Percentiles rank a stretch among this genome's conserved stretches.
These are phyloP conservation scores for Ophion obscuratus DNA, from an alignment of 2,888 invertebrate species.

Conservation along the genomic window DNA sequence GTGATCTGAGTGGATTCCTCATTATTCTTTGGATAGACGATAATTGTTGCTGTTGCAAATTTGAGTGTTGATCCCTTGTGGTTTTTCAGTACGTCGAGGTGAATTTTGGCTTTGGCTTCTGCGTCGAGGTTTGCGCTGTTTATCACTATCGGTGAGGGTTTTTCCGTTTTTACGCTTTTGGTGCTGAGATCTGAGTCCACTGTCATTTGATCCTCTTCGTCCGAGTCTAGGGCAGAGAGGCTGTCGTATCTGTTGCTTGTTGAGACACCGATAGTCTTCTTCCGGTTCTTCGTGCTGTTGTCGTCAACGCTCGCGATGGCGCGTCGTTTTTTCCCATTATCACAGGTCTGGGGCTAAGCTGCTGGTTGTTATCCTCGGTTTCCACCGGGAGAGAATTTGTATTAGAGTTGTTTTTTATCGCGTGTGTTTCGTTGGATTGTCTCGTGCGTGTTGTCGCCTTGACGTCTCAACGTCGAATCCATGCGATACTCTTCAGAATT, in stretches of 20 bases:
- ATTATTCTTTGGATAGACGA: neutral
- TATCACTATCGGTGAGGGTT: neutral
- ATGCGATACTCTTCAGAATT: too few relatives aligned
- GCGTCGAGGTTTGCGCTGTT: neutral
- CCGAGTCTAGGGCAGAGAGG: neutral
- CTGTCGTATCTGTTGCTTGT: neutral
- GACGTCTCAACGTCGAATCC: too few relatives aligned
- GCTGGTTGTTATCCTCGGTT: too few relatives aligned
- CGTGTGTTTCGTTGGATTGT: too few relatives aligned
- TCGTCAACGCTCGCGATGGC: too few relatives aligned
- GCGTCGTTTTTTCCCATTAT: too few relatives aligned
- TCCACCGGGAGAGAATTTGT: too few relatives aligned
- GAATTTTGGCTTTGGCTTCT: constrained; percentile 2
- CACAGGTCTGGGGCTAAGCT: too few relatives aligned
- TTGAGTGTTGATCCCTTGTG: neutral
- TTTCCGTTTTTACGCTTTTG: neutral
- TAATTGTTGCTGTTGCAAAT: neutral
- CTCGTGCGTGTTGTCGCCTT: too few relatives aligned
- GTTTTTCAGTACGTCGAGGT: neutral
- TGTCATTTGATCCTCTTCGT: neutral
- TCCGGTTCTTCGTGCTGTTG: too few relatives aligned
- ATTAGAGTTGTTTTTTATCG: too few relatives aligned
- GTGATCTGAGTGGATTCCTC: neutral
- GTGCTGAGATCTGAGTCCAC: neutral
- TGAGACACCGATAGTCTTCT: too few relatives aligned